Conservation (phyloP, 2,888 invertebrate genomes). For the Lapara coniferarum region DNA sequence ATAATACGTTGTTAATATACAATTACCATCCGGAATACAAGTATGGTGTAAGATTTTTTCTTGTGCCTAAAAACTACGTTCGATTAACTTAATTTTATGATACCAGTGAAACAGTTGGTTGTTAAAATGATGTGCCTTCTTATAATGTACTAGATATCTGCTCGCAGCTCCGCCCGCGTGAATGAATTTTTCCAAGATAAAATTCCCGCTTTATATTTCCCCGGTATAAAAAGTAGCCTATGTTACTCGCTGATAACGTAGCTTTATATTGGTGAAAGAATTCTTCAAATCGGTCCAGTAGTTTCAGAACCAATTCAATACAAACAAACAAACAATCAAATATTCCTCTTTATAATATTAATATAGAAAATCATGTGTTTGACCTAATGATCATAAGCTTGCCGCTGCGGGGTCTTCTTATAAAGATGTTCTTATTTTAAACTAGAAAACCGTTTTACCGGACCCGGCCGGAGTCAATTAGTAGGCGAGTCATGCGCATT, state of each 20-base stretch:
- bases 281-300: too few relatives aligned
- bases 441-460: constrained; percentile 56
- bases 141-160: constrained; percentile 1
- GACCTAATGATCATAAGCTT: constrained; percentile 1
- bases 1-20: constrained; percentile 6
- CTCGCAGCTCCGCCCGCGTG: too few relatives aligned
- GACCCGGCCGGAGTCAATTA: constrained; percentile 61
- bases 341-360: too few relatives aligned
- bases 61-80: neutral
- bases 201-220: too few relatives aligned
- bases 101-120: neutral
- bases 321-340: too few relatives aligned
- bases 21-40: neutral
- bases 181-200: too few relatives aligned
- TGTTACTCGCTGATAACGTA: too few relatives aligned
- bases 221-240: too few relatives aligned
- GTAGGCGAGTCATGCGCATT: constrained; percentile 63
- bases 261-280: too few relatives aligned
- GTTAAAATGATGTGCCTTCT: neutral
- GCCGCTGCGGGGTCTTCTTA: constrained; percentile 29
- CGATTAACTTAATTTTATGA: neutral
- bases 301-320: too few relatives aligned
- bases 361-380: too few relatives aligned
- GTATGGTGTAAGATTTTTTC: neutral
- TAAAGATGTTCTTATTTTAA: constrained; percentile 57